phyloP scores from a whole-genome alignment of 2,797 vertebrate species.

The Ficedula albicollis region DNA sequence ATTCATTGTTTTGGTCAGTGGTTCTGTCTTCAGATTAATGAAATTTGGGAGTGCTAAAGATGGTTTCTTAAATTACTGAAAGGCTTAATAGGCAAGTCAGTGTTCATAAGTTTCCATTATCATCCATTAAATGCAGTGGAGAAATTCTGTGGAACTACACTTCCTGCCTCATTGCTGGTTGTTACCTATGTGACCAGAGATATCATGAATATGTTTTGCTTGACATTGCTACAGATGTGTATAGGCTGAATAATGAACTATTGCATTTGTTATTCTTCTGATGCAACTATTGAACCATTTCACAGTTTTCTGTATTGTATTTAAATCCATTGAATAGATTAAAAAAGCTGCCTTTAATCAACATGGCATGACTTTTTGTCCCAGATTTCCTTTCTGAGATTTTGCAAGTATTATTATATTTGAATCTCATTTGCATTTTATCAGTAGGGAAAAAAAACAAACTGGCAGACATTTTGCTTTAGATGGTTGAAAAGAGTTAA shows the following conservation, averaged over 20 bases:
- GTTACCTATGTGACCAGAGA: neutral
- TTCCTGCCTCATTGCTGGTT: neutral
- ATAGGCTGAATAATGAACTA: neutral
- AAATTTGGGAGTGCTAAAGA: neutral
- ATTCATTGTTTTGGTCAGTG: neutral
- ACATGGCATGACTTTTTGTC: neutral
- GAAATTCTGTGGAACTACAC: neutral
- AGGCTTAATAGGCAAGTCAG: neutral
- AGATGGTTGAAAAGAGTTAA: neutral
- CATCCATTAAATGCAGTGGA: neutral
- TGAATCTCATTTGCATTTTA: neutral
- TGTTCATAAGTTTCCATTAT: neutral
- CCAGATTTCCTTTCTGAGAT: neutral
- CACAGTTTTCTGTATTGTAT: neutral
- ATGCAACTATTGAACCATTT: neutral
- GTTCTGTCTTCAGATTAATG: neutral
- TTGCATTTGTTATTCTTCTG: neutral
- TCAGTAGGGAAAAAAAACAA: neutral
- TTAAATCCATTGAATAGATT: neutral
- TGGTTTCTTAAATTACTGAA: neutral
- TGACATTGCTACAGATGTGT: neutral
- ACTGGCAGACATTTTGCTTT: neutral
- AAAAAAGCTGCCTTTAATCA: neutral
- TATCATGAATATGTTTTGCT: neutral
- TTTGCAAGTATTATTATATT: neutral